Evolutionary conservation across 2,113 vertebrate species (phyloP).

Genomic region (Isichthys henryi): DNA sequence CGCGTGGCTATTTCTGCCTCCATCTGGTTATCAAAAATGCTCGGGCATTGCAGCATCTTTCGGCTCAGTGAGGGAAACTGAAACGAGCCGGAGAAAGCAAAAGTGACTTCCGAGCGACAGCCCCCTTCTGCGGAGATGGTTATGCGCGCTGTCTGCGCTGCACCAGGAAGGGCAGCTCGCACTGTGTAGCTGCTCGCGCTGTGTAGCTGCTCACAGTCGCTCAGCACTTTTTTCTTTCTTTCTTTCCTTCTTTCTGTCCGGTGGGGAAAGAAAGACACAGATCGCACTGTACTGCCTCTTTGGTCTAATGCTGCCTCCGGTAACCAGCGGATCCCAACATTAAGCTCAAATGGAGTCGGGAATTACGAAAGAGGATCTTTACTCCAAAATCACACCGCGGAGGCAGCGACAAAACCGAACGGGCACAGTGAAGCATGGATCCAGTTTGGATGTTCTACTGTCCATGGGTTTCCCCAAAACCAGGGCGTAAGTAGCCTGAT

Average conservation of each 20-base stretch:
- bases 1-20: not conserved
- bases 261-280: not conserved
- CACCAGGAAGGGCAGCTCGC: constrained; percentile 14
- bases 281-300: constrained; percentile 26
- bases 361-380: constrained; percentile 83
- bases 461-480: constrained; percentile 93
- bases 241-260: constrained; percentile 33
- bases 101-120: constrained; percentile 50
- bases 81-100: constrained; percentile 30
- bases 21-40: constrained; percentile 1
- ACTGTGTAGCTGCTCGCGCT: constrained; percentile 23
- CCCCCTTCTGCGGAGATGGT: constrained; percentile 41
- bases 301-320: constrained; percentile 32
- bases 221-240: constrained; percentile 10
- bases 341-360: constrained; percentile 60
- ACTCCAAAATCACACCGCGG: constrained; percentile 86
- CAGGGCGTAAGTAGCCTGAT: constrained; percentile 78
- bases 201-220: constrained; percentile 16
- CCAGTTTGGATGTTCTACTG: constrained; percentile 82
- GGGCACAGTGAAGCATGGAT: constrained; percentile 81
- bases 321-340: constrained; percentile 46
- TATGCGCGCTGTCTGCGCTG: constrained; percentile 34
- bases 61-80: constrained; percentile 24
- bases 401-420: constrained; percentile 77
- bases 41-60: constrained; percentile 26